Percentiles rank a stretch among this genome's conserved stretches.
Evolutionary conservation across 2,797 vertebrate species (phyloP).

Genomic region (Labeo calbasu): DNA sequence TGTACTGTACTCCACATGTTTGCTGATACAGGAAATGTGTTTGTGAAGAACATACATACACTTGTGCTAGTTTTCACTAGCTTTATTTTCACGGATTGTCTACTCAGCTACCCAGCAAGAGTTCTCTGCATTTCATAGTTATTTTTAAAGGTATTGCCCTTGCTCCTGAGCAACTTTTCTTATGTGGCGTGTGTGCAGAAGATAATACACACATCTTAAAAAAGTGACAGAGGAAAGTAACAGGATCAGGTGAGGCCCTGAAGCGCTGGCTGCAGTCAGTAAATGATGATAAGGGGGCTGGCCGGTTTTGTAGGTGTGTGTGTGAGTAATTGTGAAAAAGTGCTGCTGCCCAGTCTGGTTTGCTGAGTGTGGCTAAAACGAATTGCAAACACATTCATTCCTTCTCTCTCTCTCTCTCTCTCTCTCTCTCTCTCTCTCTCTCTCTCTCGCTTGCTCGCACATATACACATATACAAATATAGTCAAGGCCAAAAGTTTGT

Average conservation of each 20-base stretch:
- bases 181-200: not conserved
- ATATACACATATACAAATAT: slow-evolving; percentile 4
- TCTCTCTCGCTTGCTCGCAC: not conserved
- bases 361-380: slow-evolving; percentile 77
- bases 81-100: not conserved
- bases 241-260: slow-evolving; percentile 40
- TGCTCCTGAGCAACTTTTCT: not conserved
- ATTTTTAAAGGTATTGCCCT: not conserved
- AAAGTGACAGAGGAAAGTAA: slow-evolving; percentile 28
- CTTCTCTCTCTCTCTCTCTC: slow-evolving; percentile 58
- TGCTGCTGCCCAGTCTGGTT: slow-evolving; percentile 69
- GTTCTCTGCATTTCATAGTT: not conserved
- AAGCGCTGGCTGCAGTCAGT: slow-evolving; percentile 34
- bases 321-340: slow-evolving; percentile 59
- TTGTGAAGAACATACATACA: not conserved
- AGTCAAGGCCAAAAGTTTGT: slow-evolving; percentile 13
- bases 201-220: slow-evolving; percentile 8
- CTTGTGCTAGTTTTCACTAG: not conserved
- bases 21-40: not conserved
- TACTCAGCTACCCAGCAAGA: too few species aligned
- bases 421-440: slow-evolving; percentile 50
- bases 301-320: slow-evolving; percentile 34
- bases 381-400: slow-evolving; percentile 76
- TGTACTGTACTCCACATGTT: not conserved
- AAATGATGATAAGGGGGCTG: slow-evolving; percentile 35